These are phyloP conservation scores for Clunio marinus DNA, from an alignment of 2,888 invertebrate species.

Conservation along the genomic window DNA sequence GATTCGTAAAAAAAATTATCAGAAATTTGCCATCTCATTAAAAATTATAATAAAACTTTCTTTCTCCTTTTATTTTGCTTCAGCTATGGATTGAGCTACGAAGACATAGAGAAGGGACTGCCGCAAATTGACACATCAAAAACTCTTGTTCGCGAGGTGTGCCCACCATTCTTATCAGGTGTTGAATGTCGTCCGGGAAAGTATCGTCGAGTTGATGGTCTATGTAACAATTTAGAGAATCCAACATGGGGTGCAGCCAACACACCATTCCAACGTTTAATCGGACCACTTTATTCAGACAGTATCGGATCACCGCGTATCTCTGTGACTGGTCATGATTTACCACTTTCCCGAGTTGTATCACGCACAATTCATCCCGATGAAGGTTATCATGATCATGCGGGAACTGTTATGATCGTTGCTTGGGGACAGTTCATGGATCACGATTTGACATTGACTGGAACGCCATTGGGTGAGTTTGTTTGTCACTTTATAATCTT, in stretches of 20 bases:
- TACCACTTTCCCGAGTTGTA: conserved; percentile 78
- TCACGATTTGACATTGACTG: conserved; percentile 86
- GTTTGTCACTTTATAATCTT: not conserved
- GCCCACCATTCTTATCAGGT: conserved; percentile 81
- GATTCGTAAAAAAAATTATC: not conserved
- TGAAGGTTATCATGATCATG: conserved; percentile 87
- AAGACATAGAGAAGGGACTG: conserved; percentile 81
- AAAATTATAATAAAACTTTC: too few species aligned
- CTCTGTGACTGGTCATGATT: conserved; percentile 67
- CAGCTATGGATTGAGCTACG: conserved; percentile 78
- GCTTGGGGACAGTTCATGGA: conserved; percentile 96
- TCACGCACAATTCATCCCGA: conserved; percentile 90
- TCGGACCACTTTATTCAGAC: conserved; percentile 78
- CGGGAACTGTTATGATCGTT: conserved; percentile 80
- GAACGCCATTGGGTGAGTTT: conserved; percentile 73
- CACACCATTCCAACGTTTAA: conserved; percentile 77
- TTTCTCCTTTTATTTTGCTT: conserved; percentile 40
- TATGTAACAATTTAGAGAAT: conserved; percentile 83
- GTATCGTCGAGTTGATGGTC: conserved; percentile 79
- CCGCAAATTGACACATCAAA: conserved; percentile 85
- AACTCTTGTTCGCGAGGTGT: conserved; percentile 78
- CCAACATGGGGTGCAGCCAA: conserved; percentile 86
- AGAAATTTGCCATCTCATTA: not conserved
- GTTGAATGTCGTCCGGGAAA: conserved; percentile 85
- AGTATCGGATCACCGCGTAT: conserved; percentile 80